Conservation (phyloP, 2,113 vertebrate genomes). For the Lamprotornis superbus region DNA sequence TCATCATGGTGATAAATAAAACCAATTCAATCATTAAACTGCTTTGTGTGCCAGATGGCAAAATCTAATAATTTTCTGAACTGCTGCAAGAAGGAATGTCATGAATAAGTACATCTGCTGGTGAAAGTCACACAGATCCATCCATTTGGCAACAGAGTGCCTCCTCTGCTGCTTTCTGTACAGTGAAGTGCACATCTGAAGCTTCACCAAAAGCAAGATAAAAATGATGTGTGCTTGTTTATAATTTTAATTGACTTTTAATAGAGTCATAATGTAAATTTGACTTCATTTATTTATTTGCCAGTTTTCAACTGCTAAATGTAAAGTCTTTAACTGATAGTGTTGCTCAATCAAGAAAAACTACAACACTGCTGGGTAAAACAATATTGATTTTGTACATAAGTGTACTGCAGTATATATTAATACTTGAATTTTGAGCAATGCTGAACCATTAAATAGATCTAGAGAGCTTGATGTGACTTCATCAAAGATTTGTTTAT, state of each 20-base stretch:
- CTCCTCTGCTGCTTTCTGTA: conserved; percentile 16
- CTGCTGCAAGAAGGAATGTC: conserved; percentile 40
- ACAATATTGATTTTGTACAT: background rate
- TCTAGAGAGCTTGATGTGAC: background rate
- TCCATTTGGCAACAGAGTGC: conserved; percentile 32
- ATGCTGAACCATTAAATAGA: background rate
- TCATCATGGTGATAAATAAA: conserved; percentile 42
- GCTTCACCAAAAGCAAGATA: background rate
- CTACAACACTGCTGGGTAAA: background rate
- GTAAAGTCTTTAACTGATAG: conserved; percentile 14
- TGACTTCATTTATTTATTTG: conserved; percentile 26
- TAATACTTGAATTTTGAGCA: background rate
- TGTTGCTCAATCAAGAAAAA: background rate
- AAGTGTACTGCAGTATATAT: background rate
- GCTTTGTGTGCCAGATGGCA: conserved; percentile 49
- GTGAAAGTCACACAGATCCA: conserved; percentile 29
- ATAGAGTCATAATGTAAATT: conserved; percentile 23
- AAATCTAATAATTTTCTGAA: conserved; percentile 61
- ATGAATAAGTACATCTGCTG: conserved; percentile 63
- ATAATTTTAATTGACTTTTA: conserved; percentile 53
- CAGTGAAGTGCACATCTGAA: conserved; percentile 40
- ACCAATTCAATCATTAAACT: conserved; percentile 44
- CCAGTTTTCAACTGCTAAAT: background rate
- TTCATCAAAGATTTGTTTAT: background rate
- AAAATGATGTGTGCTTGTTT: conserved; percentile 6